Evolutionary conservation across 1,140 invertebrate genomes (phyloP).

Genomic region (Helicoverpa armigera): DNA sequence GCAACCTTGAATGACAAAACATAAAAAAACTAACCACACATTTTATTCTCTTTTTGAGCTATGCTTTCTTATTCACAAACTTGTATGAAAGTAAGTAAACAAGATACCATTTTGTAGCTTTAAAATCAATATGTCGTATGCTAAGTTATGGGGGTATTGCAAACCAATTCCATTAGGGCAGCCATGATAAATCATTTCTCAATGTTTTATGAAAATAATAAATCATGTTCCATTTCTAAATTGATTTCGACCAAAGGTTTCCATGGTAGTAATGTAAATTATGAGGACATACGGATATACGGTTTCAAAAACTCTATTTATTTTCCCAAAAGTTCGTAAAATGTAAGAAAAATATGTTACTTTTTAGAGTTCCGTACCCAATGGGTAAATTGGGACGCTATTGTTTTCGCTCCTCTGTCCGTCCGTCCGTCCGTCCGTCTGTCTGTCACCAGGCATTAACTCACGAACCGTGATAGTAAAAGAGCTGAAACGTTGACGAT

Average conservation of each 20-base stretch:
- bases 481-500: too few relatives aligned
- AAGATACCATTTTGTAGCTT: neutral
- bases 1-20: neutral
- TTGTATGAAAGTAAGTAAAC: neutral
- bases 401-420: too few relatives aligned
- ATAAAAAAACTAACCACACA: neutral
- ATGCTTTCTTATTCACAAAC: neutral
- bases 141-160: neutral
- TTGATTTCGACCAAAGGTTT: conserved; percentile 30
- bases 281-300: neutral
- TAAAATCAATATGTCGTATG: neutral
- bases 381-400: too few relatives aligned
- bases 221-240: conserved; percentile 31
- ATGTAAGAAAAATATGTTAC: neutral
- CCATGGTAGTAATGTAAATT: conserved; percentile 7
- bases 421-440: too few relatives aligned
- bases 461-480: too few relatives aligned
- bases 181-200: conserved; percentile 18
- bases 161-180: conserved; percentile 19
- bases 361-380: too few relatives aligned
- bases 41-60: too few relatives aligned
- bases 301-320: neutral
- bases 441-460: too few relatives aligned
- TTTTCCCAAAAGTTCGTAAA: neutral
- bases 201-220: conserved; percentile 32